phyloP scores from a whole-genome alignment of 2,888 invertebrate species.

The Drosophila incognita region DNA sequence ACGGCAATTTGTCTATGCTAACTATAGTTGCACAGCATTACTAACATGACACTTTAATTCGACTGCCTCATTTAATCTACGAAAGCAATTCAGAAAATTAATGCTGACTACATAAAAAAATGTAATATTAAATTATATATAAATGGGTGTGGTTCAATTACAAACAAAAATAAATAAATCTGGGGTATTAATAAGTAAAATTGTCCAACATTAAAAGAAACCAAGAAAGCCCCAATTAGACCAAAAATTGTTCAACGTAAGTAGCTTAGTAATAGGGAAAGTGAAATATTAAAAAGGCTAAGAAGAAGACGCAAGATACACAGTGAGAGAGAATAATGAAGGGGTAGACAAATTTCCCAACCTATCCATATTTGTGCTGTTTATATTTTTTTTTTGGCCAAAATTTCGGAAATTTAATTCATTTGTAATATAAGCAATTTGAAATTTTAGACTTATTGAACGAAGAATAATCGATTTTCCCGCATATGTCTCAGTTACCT shows the following conservation, averaged over 20 bases:
- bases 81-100: background rate
- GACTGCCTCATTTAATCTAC: slow-evolving; percentile 3
- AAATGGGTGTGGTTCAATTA: background rate
- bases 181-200: background rate
- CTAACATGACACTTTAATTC: background rate
- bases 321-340: background rate
- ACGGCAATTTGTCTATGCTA: slow-evolving; percentile 15
- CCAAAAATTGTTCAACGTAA: background rate
- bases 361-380: too few species aligned
- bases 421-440: too few species aligned
- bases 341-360: background rate
- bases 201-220: background rate
- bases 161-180: background rate
- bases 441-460: background rate
- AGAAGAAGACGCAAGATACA: background rate
- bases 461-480: background rate
- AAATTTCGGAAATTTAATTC: too few species aligned
- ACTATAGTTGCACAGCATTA: slow-evolving; percentile 15
- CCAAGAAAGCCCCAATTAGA: background rate
- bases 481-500: background rate
- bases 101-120: background rate
- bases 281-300: background rate
- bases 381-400: too few species aligned
- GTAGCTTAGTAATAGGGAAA: background rate
- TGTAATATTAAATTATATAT: background rate